Percentiles rank a stretch among this genome's conserved stretches.
Conservation (phyloP, 2,797 vertebrate species). For the Pteropus rufus region DNA sequence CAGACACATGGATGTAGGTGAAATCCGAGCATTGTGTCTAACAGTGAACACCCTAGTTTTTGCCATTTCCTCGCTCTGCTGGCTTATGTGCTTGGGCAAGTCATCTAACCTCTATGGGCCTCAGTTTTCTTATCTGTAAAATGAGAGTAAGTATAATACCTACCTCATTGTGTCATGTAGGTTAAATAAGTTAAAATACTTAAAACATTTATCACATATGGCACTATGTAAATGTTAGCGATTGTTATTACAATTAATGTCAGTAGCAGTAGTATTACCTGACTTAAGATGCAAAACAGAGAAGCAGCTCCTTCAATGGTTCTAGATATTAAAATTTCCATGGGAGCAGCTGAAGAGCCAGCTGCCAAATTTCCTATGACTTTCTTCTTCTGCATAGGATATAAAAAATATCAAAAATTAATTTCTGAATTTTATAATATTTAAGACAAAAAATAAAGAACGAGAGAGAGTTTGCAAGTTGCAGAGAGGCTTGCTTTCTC, state of each 20-base stretch:
- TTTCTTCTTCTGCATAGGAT: not conserved
- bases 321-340: not conserved
- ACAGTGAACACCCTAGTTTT: not conserved
- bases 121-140: not conserved
- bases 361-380: not conserved
- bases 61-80: not conserved
- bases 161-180: not conserved
- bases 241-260: not conserved
- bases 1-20: not conserved
- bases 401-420: not conserved
- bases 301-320: not conserved
- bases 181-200: not conserved
- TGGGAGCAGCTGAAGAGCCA: not conserved
- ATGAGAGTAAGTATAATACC: not conserved
- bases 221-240: not conserved
- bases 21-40: not conserved
- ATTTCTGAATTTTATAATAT: not conserved
- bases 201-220: not conserved
- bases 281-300: not conserved
- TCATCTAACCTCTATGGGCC: not conserved
- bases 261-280: not conserved
- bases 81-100: not conserved
- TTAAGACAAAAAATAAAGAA: not conserved
- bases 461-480: not conserved
- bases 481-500: not conserved